phyloP scores from a whole-genome alignment of 1,140 invertebrate species.

The Sycobia sp. region DNA sequence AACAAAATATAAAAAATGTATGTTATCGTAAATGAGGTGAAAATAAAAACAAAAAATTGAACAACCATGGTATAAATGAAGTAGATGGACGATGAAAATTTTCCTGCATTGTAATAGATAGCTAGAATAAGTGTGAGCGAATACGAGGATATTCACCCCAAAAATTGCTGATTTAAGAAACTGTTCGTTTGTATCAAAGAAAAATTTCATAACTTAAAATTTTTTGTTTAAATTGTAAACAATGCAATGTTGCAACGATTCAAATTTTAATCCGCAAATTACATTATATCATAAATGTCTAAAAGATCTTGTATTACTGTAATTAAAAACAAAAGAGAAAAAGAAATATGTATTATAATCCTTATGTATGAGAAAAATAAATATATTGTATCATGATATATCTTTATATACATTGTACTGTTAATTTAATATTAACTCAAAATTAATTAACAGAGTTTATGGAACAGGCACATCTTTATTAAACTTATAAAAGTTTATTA shows the following conservation, averaged over 20 bases:
- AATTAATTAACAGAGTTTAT: background rate
- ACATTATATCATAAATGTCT: conserved; percentile 58
- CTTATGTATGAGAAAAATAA: conserved; percentile 53
- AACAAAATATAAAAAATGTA: conserved; percentile 32
- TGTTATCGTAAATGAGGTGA: background rate
- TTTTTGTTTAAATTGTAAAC: conserved; percentile 41
- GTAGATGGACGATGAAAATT: background rate
- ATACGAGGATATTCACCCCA: too few species aligned
- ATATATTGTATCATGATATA: conserved; percentile 53
- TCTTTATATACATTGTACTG: background rate
- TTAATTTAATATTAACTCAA: background rate
- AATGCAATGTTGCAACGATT: conserved; percentile 42
- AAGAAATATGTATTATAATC: conserved; percentile 51
- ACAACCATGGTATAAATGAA: background rate
- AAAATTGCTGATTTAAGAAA: background rate
- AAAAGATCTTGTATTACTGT: conserved; percentile 55
- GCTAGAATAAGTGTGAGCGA: background rate
- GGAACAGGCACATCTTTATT: too few species aligned
- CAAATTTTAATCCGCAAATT: conserved; percentile 50
- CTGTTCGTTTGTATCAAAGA: background rate
- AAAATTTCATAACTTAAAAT: conserved; percentile 24
- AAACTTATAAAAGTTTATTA: conserved; percentile 3
- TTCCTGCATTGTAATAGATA: background rate
- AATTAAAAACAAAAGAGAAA: conserved; percentile 44
- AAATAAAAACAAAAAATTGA: background rate